A percentile compares a stretch with the other conserved stretches of the same genome.
phyloP scores from a whole-genome alignment of 2,888 invertebrate genomes.

The Ariolimax columbianus region DNA sequence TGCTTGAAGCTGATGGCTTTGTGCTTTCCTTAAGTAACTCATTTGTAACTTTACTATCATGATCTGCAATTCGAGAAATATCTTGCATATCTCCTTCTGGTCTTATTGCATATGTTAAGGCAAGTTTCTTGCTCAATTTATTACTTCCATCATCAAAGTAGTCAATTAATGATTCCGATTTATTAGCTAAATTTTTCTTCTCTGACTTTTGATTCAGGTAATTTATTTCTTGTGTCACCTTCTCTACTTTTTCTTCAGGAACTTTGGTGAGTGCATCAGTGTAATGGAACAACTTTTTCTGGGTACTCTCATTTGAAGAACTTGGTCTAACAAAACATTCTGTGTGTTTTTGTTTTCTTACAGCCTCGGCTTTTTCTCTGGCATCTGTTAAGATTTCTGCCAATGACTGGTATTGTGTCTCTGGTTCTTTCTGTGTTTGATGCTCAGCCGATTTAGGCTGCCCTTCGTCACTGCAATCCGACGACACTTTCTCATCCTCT shows the following conservation, averaged over 20 bases:
- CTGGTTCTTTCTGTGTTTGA: slow-evolving; percentile 14
- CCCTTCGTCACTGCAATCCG: slow-evolving; percentile 47
- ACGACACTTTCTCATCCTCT: slow-evolving; percentile 57
- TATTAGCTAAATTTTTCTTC: slow-evolving; percentile 14
- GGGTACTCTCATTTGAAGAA: background rate
- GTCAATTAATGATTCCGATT: slow-evolving; percentile 31
- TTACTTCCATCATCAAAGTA: slow-evolving; percentile 24
- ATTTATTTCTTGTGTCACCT: background rate
- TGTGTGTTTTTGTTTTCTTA: slow-evolving; percentile 6
- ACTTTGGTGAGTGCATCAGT: slow-evolving; percentile 1
- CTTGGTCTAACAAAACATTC: slow-evolving; percentile 6
- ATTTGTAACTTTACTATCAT: background rate
- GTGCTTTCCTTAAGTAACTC: background rate
- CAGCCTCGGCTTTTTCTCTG: slow-evolving; percentile 34
- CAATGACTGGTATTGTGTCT: slow-evolving; percentile 43
- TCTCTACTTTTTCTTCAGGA: background rate
- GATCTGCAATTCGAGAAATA: background rate
- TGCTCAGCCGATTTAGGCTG: background rate
- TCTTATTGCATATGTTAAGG: slow-evolving; percentile 11
- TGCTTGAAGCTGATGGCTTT: background rate
- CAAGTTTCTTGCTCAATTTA: slow-evolving; percentile 25
- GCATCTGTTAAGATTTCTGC: slow-evolving; percentile 48
- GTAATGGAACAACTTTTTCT: background rate
- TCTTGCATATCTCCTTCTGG: background rate
- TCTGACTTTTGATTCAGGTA: background rate